Base-by-base conservation (phyloP, 2,888 invertebrate species). In the Tipula confusa region DNA sequence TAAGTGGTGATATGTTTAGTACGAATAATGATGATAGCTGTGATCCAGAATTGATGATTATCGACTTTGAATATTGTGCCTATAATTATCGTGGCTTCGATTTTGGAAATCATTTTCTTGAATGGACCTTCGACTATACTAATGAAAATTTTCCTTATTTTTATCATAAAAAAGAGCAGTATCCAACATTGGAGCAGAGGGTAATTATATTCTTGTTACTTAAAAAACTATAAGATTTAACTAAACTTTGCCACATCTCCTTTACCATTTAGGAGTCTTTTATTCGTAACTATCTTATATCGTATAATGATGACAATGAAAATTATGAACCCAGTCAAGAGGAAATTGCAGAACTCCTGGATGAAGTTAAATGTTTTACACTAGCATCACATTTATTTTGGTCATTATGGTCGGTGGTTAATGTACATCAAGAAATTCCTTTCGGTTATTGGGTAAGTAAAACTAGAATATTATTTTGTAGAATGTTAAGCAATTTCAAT, bases 41-140 rank as follows among this genome's bases (percentile, higher is more conserved):
- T 83, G 88, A 87, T 85, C 93, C 93, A 0, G 92, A 92, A 85
- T 89, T 97, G 36, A 94, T 95, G 15, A 91, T 97, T 31, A 97
- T 96, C 87, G 98, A 98, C 88, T 98, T 96, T 88, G 98, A 98
- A 89, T 98, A 98, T 88, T 97, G 97, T 89, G 96, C 97, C 0
- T 98, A 98, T 90, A 98, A 98, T 88, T 96, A 96, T 87, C 91
- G 98, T 83, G 97, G 95, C 0, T 98, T 97, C 89, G 98, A 98
- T 89, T 91, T 98, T 83, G 98, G 98, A 2, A 98, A 98, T 89
- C 98, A 98, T 87, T 97, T 98, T 88, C 92, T 96, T 85, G 98
- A 98, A 88, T 97, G 97, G 96, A 93, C 93, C 0, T 96, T 96
- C 87, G 96, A 98, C 87, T 98, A 98, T 89, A 96, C 94, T 0